Conservation (phyloP, 2,113 vertebrate genomes). For the Sturnira hondurensis region DNA sequence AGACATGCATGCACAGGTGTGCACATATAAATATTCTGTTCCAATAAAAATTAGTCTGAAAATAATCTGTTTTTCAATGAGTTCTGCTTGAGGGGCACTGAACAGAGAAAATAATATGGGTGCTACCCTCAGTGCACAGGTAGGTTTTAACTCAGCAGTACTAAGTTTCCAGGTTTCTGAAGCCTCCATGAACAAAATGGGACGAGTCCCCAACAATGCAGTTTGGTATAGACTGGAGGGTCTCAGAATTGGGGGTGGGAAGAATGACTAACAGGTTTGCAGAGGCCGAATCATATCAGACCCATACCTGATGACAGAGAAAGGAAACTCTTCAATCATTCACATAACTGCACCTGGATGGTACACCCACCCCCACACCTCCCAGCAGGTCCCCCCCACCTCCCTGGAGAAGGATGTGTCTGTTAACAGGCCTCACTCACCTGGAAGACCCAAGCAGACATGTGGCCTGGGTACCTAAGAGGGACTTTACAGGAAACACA, state of each 20-base stretch:
- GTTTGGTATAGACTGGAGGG: too few relatives aligned
- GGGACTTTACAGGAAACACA: background rate
- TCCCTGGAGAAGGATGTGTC: too few relatives aligned
- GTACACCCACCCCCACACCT: too few relatives aligned
- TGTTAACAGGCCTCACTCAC: background rate
- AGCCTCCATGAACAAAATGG: background rate
- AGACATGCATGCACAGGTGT: too few relatives aligned
- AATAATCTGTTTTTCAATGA: background rate
- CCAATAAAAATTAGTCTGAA: background rate
- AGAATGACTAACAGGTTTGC: background rate
- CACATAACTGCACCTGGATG: background rate
- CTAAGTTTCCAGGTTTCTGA: background rate
- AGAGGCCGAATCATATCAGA: background rate
- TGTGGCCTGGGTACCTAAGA: background rate
- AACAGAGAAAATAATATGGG: background rate
- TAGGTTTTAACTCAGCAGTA: background rate
- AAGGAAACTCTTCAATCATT: background rate
- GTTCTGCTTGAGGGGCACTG: background rate
- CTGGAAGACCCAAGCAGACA: background rate
- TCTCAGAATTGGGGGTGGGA: background rate
- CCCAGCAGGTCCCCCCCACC: background rate
- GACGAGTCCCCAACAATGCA: rapidly evolving
- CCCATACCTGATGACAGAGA: background rate
- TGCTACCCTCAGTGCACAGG: background rate
- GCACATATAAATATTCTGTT: background rate